Conservation (phyloP, 2,888 invertebrate species). For the Microdon myrmicae region DNA sequence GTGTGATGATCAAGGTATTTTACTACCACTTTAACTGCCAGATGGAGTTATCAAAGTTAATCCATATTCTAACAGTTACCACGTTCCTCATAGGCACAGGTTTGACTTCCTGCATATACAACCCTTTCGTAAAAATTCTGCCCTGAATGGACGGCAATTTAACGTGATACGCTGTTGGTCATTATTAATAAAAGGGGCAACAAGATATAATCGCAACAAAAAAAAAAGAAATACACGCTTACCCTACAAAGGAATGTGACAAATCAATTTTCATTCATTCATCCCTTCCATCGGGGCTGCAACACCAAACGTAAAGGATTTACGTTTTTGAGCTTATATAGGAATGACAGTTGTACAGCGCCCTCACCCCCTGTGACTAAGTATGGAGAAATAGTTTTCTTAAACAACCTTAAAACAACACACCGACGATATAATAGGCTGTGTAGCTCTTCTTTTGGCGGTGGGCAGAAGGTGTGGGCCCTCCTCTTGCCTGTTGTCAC, state of each 20-base stretch:
- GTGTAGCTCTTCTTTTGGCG: neutral
- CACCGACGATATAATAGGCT: neutral
- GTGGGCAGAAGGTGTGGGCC: neutral
- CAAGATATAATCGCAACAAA: neutral
- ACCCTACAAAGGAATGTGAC: constrained; percentile 23
- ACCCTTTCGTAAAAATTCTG: too few species aligned
- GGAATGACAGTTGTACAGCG: too few species aligned
- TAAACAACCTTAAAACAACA: neutral
- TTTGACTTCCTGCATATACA: too few species aligned
- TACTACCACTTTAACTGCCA: too few species aligned
- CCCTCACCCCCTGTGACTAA: constrained; percentile 32
- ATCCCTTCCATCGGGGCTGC: neutral
- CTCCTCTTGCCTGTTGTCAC: constrained; percentile 1
- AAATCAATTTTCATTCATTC: neutral
- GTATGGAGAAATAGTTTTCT: constrained; percentile 26
- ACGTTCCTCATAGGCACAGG: too few species aligned
- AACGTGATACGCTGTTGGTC: too few species aligned
- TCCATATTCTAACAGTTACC: too few species aligned
- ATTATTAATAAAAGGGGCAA: too few species aligned
- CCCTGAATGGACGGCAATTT: too few species aligned
- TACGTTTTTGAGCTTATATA: constrained; percentile 18
- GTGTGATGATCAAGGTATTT: too few species aligned
- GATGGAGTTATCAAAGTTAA: too few species aligned
- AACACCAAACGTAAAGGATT: constrained; percentile 24
- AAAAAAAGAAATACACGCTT: constrained; percentile 21